phyloP scores from a whole-genome alignment of 2,797 vertebrate genomes.

The Sebastes taczanowskii region DNA sequence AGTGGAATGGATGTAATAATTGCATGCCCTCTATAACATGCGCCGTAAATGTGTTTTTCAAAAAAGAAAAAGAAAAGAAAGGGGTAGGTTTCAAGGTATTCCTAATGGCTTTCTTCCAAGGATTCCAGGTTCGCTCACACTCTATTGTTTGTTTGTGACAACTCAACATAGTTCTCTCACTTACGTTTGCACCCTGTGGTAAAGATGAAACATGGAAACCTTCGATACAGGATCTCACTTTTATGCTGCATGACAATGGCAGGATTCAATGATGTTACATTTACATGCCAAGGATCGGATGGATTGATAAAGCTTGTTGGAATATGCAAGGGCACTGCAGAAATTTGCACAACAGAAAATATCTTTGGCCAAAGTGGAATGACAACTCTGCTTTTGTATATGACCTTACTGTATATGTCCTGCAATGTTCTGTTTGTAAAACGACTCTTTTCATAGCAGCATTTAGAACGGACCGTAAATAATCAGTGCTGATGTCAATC shows the following conservation, averaged over 20 bases:
- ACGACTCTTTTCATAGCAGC: conserved; percentile 26
- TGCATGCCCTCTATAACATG: conserved; percentile 77
- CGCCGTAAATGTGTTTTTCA: conserved; percentile 62
- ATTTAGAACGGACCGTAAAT: conserved; percentile 4
- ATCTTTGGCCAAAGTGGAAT: conserved; percentile 32
- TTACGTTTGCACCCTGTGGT: conserved; percentile 24
- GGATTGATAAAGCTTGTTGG: conserved; percentile 27
- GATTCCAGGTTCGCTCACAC: conserved; percentile 39
- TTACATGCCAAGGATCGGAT: conserved; percentile 9
- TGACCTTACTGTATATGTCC: background rate
- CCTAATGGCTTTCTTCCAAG: conserved; percentile 67
- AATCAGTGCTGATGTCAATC: conserved; percentile 13
- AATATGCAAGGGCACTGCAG: conserved; percentile 17
- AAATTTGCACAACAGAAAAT: conserved; percentile 27
- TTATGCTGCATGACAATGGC: conserved; percentile 25
- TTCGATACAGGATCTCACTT: conserved; percentile 31
- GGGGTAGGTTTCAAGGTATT: conserved; percentile 59
- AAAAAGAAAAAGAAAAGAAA: background rate
- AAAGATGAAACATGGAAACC: conserved; percentile 34
- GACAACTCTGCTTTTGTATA: conserved; percentile 13
- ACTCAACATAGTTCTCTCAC: conserved; percentile 34
- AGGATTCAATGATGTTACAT: conserved; percentile 27
- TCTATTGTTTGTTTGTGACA: conserved; percentile 55
- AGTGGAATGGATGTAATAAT: conserved; percentile 77
- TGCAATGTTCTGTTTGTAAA: conserved; percentile 27